These are phyloP conservation scores for Sclerodermus sp. DNA, from an alignment of 2,888 invertebrate genomes.

Conservation along the genomic window DNA sequence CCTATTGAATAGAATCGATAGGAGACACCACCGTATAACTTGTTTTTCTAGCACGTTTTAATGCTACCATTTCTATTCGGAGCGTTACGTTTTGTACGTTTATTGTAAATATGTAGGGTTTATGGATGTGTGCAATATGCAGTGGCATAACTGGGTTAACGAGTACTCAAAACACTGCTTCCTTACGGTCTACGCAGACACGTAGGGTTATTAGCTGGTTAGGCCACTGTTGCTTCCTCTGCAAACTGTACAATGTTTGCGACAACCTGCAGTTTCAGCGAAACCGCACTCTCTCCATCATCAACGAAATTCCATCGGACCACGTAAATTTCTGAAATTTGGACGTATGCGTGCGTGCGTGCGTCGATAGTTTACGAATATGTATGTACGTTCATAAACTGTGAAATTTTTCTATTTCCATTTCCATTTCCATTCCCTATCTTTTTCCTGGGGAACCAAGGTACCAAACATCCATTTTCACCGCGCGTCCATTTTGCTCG, in stretches of 20 bases:
- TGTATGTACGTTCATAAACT: too few relatives aligned
- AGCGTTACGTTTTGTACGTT: slow-evolving; percentile 23
- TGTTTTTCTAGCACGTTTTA: slow-evolving; percentile 31
- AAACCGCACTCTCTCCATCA: too few relatives aligned
- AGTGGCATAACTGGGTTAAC: neutral
- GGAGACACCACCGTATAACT: slow-evolving; percentile 19
- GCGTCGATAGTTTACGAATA: too few relatives aligned
- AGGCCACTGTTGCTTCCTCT: neutral
- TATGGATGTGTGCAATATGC: neutral
- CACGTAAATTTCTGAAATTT: too few relatives aligned
- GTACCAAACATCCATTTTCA: slow-evolving; percentile 21
- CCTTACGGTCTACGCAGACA: neutral
- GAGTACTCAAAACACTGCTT: neutral
- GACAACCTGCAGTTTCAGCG: too few relatives aligned
- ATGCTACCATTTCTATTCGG: slow-evolving; percentile 25
- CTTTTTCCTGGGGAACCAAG: too few relatives aligned
- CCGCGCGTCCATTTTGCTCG: neutral
- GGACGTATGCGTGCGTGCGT: too few relatives aligned
- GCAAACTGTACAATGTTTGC: too few relatives aligned
- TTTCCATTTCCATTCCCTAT: neutral
- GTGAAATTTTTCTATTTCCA: too few relatives aligned
- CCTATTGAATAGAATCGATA: too few relatives aligned
- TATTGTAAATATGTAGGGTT: slow-evolving; percentile 15
- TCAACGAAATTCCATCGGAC: too few relatives aligned
- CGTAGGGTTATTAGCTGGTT: neutral